A percentile compares a stretch with the other conserved stretches of the same genome.
Evolutionary conservation across 2,797 vertebrate species (phyloP).

Genomic region (Coranthus polyacanthus): DNA sequence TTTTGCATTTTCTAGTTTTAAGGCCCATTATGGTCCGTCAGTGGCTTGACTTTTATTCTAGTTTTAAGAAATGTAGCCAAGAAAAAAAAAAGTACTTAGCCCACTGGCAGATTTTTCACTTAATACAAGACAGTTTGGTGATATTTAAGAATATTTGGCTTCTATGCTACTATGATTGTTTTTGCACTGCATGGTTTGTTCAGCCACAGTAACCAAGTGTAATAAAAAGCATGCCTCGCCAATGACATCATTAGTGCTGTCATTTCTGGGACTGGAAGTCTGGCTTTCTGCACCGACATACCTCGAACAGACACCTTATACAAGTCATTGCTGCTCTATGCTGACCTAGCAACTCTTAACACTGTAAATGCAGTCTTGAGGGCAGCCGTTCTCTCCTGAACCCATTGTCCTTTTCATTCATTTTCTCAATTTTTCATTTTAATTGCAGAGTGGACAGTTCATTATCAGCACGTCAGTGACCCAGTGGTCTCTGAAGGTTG

Average conservation of each 20-base stretch:
- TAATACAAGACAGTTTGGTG: too few relatives aligned
- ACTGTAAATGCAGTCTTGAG: constrained; percentile 50
- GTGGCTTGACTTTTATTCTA: too few relatives aligned
- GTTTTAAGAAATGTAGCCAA: too few relatives aligned
- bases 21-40: too few relatives aligned
- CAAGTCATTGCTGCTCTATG: constrained; percentile 49
- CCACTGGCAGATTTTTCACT: too few relatives aligned
- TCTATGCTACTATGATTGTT: too few relatives aligned
- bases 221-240: constrained; percentile 26
- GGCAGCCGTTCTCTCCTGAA: constrained; percentile 36
- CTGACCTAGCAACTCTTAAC: constrained; percentile 68
- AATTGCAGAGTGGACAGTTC: constrained; percentile 85
- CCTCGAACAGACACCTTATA: constrained; percentile 44
- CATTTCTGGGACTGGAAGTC: constrained; percentile 20
- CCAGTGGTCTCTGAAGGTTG: constrained; percentile 81
- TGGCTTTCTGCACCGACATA: constrained; percentile 33
- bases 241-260: constrained; percentile 47
- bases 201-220: background rate
- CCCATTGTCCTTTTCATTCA: constrained; percentile 49
- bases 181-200: constrained; percentile 2
- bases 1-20: too few relatives aligned
- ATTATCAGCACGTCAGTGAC: constrained; percentile 83
- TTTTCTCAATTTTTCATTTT: constrained; percentile 83
- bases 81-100: too few relatives aligned
- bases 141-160: too few relatives aligned